Percentiles rank a stretch among this genome's conserved stretches.
Evolutionary conservation across 2,797 vertebrate species (phyloP).

Genomic region (Calcarius lapponicus): DNA sequence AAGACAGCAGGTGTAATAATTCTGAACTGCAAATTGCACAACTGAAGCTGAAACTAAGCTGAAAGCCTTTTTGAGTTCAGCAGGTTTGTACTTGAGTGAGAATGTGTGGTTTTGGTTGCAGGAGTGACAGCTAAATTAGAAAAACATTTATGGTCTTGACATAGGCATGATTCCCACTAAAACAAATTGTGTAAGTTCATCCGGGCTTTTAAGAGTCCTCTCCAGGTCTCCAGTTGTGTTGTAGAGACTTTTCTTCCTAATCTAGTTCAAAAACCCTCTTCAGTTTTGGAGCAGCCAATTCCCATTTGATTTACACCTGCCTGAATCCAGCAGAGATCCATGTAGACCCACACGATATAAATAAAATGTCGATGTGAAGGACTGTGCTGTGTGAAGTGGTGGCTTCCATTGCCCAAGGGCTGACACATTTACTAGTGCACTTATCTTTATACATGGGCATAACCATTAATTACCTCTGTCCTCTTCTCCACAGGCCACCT

Average conservation of each 20-base stretch:
- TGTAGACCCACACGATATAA: neutral
- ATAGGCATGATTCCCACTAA: neutral
- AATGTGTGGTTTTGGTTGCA: neutral
- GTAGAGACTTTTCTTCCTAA: neutral
- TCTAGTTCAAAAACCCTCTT: neutral
- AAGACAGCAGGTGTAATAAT: neutral
- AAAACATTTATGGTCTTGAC: neutral
- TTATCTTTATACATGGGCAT: slow-evolving; percentile 29
- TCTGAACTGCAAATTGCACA: slow-evolving; percentile 31
- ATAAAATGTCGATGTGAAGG: neutral
- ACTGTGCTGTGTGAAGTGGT: neutral
- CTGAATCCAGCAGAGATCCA: neutral
- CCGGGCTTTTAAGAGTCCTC: neutral
- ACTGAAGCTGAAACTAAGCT: slow-evolving; percentile 24
- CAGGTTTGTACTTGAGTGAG: neutral
- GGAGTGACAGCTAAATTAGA: neutral
- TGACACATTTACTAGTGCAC: slow-evolving; percentile 39
- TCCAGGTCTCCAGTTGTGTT: neutral
- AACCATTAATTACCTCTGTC: slow-evolving; percentile 29
- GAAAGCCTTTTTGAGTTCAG: neutral
- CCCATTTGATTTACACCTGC: neutral
- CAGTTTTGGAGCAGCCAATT: neutral
- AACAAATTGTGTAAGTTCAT: neutral
- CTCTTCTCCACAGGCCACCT: slow-evolving; percentile 39
- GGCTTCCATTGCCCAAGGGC: slow-evolving; percentile 28